Base-by-base conservation (phyloP, 2,797 vertebrate species). In the Myotis planiceps region DNA sequence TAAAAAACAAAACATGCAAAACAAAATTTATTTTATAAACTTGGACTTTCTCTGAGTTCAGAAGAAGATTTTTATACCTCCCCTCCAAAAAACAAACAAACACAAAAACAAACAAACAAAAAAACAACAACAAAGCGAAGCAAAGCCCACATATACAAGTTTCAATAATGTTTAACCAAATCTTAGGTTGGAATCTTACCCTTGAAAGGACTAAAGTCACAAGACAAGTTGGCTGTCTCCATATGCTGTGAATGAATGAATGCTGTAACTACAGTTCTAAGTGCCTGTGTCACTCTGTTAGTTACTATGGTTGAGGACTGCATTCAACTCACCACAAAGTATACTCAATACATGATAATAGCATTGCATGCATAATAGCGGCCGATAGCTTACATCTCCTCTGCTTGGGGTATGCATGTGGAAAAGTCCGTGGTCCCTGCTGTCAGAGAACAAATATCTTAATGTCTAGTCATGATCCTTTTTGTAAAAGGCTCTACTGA, bases 161-260 rank as follows among this genome's bases (percentile, higher is more conserved):
- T 92, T 88, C 32, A 39, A 76, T 90, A 88, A 79, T 49, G 47
- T 88, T 72, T 94, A 71, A 86, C 78, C n/a, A 55, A 74, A 83
- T 39, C 69, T 78, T 60, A 74, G 69, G 49, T 42, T 78, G 74
- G 21, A 55, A 85, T 82, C 78, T 93, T 51, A 80, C 47, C 34
- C 65, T 92, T 69, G 25, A 72, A 79, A 90, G 42, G 53, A 92
- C 53, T 87, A 60, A 85, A 96, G 90, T 92, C 88, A 68, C 34
- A 53, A 79, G 87, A 85, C 68, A 90, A 65, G 27, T 90, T 14
- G 84, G 49, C 80, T 88, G 65, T 90, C 55, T 84, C 21, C 0
- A 45, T 79, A 65, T 53, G 25, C 45, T 96, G 74, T 90, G 78
- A 96, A 84, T 89, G 91, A 78, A 96, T 87, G 82, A 86, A 87